Conservation (phyloP, 2,888 invertebrate species). For the Poecilus cupreus region DNA sequence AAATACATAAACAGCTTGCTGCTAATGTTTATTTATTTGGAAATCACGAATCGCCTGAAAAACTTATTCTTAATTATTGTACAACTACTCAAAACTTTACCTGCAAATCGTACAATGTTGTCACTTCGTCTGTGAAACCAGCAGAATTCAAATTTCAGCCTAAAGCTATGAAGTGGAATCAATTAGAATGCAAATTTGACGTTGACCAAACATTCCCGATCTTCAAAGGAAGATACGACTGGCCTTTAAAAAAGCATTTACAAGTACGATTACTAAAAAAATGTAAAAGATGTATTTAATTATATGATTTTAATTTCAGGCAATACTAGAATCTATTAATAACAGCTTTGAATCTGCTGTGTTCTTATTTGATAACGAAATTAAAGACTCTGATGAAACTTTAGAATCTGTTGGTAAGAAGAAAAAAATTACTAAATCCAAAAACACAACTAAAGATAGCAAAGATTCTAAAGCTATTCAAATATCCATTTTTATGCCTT, state of each 20-base stretch:
- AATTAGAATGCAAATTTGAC: slow-evolving; percentile 84
- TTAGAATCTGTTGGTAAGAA: slow-evolving; percentile 80
- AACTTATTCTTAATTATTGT: slow-evolving; percentile 79
- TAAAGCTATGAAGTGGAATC: slow-evolving; percentile 83
- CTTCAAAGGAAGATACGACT: slow-evolving; percentile 77
- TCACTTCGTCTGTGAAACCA: slow-evolving; percentile 76
- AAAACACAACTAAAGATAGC: slow-evolving; percentile 71
- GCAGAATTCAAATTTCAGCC: slow-evolving; percentile 87
- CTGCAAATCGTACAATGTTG: slow-evolving; percentile 80
- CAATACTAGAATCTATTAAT: slow-evolving; percentile 77
- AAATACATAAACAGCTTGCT: slow-evolving; percentile 76
- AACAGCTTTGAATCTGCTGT: slow-evolving; percentile 79
- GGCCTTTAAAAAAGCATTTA: slow-evolving; percentile 81
- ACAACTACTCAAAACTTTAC: slow-evolving; percentile 75
- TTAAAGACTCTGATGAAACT: slow-evolving; percentile 78
- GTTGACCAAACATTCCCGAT: slow-evolving; percentile 86
- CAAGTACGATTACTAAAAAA: slow-evolving; percentile 73
- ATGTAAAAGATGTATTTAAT: slow-evolving; percentile 54
- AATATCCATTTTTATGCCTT: slow-evolving; percentile 82
- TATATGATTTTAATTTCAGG: slow-evolving; percentile 70
- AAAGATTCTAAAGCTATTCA: slow-evolving; percentile 76
- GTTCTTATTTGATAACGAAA: slow-evolving; percentile 84
- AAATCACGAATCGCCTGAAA: slow-evolving; percentile 76
- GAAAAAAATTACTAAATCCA: slow-evolving; percentile 74
- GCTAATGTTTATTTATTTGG: slow-evolving; percentile 78